A percentile compares a stretch with the other conserved stretches of the same genome.
phyloP scores from a whole-genome alignment of 2,797 vertebrate genomes.

The Vultur gryphus region DNA sequence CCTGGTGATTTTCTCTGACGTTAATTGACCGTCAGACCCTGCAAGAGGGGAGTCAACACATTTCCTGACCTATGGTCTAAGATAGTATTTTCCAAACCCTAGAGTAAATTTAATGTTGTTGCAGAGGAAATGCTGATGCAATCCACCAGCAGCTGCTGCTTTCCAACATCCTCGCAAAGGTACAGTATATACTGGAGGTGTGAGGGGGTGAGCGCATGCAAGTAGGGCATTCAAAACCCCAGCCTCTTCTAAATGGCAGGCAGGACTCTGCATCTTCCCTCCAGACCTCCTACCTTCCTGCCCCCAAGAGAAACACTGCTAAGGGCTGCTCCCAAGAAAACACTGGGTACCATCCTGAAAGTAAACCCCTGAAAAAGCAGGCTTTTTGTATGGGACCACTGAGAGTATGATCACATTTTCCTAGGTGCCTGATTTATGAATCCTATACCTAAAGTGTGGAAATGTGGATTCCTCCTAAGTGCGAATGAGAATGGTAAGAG shows the following conservation, averaged over 20 bases:
- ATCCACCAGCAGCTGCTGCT: neutral
- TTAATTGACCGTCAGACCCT: neutral
- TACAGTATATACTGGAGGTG: neutral
- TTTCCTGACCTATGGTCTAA: slow-evolving; percentile 26
- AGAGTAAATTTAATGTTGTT: neutral
- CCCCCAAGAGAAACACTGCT: neutral
- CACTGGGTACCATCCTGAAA: neutral
- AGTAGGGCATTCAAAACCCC: neutral
- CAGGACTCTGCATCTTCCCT: neutral
- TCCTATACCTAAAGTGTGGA: neutral
- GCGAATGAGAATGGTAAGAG: neutral
- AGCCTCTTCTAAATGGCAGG: neutral
- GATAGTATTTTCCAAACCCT: neutral
- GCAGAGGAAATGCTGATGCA: slow-evolving; percentile 25
- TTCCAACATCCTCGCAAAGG: neutral
- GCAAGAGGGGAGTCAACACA: neutral
- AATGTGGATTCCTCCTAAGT: neutral
- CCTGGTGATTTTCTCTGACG: neutral
- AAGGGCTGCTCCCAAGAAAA: neutral
- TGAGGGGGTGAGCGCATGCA: neutral
- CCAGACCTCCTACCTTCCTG: neutral
- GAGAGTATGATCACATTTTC: neutral
- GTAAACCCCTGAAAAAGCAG: neutral
- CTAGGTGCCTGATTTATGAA: neutral
- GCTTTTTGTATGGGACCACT: neutral